A percentile compares a stretch with the other conserved stretches of the same genome.
Evolutionary conservation across 2,797 vertebrate genomes (phyloP).

Genomic region (Hippopotamyrus pictus): DNA sequence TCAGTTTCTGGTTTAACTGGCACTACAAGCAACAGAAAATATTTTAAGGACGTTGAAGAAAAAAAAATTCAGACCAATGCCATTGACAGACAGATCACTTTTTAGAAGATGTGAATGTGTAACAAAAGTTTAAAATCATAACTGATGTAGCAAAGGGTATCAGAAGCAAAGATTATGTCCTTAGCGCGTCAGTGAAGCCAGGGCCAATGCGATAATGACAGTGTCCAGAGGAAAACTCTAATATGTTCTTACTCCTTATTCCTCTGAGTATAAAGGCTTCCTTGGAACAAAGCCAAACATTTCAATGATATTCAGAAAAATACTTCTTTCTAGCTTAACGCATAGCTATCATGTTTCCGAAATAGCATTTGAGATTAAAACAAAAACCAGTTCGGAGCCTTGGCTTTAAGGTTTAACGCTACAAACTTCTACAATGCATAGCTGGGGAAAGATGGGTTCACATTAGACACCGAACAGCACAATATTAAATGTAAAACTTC

Average conservation of each 20-base stretch:
- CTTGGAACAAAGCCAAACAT: conserved; percentile 43
- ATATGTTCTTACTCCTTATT: conserved; percentile 16
- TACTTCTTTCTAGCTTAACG: neutral
- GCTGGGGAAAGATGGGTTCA: neutral
- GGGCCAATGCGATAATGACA: neutral
- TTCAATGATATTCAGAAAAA: conserved; percentile 43
- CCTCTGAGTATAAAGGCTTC: conserved; percentile 42
- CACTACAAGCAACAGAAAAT: neutral
- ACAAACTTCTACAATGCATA: neutral
- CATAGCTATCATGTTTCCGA: neutral
- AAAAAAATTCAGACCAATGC: neutral
- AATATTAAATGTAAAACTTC: neutral
- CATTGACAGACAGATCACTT: neutral
- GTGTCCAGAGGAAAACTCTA: conserved; percentile 19
- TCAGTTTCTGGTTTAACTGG: neutral
- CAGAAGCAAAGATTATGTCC: conserved; percentile 21
- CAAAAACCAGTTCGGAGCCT: neutral
- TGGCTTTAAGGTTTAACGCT: neutral
- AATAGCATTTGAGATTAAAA: neutral
- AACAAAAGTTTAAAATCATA: neutral
- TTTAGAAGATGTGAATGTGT: neutral
- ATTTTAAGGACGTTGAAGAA: neutral
- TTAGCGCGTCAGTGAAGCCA: neutral
- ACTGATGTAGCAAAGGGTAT: neutral
- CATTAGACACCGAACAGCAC: neutral